Evolutionary conservation across 2,888 invertebrate genomes (phyloP).

Genomic region (Lasioglossum morio): DNA sequence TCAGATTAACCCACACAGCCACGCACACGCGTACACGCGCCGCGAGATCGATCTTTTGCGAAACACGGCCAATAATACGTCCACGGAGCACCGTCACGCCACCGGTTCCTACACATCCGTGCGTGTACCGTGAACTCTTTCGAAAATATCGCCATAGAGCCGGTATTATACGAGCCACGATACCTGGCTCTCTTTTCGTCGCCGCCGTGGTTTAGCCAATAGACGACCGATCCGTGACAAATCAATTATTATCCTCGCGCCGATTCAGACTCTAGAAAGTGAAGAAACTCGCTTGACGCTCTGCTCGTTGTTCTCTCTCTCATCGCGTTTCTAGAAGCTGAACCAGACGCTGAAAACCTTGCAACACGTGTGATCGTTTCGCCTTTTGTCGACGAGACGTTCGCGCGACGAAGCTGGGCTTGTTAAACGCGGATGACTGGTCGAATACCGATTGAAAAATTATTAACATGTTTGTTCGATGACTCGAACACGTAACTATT

Average conservation of each 20-base stretch:
- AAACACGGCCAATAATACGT: constrained; percentile 74
- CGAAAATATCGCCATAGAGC: constrained; percentile 37
- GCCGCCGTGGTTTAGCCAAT: constrained; percentile 67
- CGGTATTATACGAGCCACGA: constrained; percentile 12
- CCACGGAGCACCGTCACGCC: constrained; percentile 47
- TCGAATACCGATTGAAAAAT: neutral
- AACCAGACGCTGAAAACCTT: neutral
- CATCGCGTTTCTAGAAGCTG: neutral
- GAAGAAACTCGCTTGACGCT: constrained; percentile 4
- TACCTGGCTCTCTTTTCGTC: constrained; percentile 60
- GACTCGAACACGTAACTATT: no score
- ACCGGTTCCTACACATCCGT: constrained; percentile 54
- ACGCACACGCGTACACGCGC: constrained; percentile 31
- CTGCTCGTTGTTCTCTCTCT: neutral
- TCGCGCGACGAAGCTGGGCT: neutral
- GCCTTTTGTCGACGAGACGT: neutral
- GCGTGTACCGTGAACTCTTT: constrained; percentile 23
- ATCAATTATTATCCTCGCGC: constrained; percentile 65
- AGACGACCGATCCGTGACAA: constrained; percentile 59
- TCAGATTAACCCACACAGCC: constrained; percentile 79
- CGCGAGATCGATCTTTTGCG: constrained; percentile 77
- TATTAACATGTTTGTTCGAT: neutral
- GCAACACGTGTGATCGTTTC: neutral
- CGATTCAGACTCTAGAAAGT: constrained; percentile 50
- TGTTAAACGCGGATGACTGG: no score